Evolutionary conservation across 1,140 invertebrate species (phyloP), one percentile per base, ranked within the genome.

Genomic region (Xylocopa sonorina): DNA sequence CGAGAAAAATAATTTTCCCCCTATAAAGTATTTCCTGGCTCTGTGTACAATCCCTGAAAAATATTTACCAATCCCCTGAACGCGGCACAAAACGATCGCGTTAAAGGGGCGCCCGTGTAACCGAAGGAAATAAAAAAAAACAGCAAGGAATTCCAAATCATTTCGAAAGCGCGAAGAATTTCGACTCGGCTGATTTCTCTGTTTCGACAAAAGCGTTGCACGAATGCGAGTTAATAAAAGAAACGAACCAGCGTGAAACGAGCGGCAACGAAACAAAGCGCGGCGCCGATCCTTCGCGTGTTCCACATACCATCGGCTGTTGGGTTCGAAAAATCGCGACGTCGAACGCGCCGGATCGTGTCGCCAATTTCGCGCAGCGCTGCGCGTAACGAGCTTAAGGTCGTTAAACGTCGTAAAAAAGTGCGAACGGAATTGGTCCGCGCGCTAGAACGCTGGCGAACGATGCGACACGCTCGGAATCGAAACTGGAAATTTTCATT

Each of bases 331-430:
- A 71, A 55, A 29, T 46, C 24, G 63, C 16, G 60, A 0, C 1
- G 7, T 41, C 53, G n/a, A 53, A 27, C 27, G 27, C 14, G n/a
- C n/a, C n/a, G n/a, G 16, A 27, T 18, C 27, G 29, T 9, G 50
- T 69, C 38, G n/a, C 24, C 71, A 29, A 62, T 73, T 34, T 73
- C 27, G 29, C 18, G 21, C 18, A 3, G 12, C 14, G 6, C 12
- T 18, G 10, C 7, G 21, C 10, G 3, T 14, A 60, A 73, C 53
- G 27, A 24, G 69, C 21, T 69, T 60, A 62, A 73, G 29, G 9
- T 60, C 57, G 32, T 73, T 62, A 62, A 73, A 62, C 41, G 41
- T 29, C 29, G 43, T 24, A n/a, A 73, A 60, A 73, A 60, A 73
- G 27, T 73, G 27, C 29, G n/a, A 60, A 48, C 41, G 34, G 18